phyloP scores from a whole-genome alignment of 2,888 invertebrate species.

The Aplocera efformata region DNA sequence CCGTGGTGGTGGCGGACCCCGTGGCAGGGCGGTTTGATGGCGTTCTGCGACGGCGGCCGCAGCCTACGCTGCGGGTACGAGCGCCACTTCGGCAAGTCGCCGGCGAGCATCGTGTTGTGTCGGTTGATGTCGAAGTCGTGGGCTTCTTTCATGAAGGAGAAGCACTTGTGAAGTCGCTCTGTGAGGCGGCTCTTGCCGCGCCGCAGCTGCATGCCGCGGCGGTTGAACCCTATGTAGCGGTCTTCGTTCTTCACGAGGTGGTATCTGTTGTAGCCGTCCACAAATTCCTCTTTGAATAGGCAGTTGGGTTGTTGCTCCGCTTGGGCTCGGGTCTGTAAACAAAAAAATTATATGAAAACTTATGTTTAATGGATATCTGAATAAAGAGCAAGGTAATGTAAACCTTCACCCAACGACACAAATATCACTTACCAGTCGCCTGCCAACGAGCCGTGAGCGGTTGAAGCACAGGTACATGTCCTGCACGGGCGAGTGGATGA shows the following conservation, averaged over 20 bases:
- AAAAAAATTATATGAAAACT: slow-evolving; percentile 20
- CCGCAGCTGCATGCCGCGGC: slow-evolving; percentile 78
- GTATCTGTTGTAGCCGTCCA: slow-evolving; percentile 83
- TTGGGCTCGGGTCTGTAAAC: slow-evolving; percentile 73
- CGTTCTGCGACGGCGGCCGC: slow-evolving; percentile 59
- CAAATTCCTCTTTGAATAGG: slow-evolving; percentile 83
- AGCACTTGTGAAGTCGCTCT: slow-evolving; percentile 76
- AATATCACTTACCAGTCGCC: slow-evolving; percentile 77
- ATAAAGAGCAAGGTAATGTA: neutral
- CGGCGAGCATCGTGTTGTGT: slow-evolving; percentile 81
- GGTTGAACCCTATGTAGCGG: slow-evolving; percentile 84
- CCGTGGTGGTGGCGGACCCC: slow-evolving; percentile 71
- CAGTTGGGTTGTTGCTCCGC: slow-evolving; percentile 81
- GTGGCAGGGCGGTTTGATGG: slow-evolving; percentile 65
- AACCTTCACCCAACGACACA: slow-evolving; percentile 1
- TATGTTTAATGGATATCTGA: too few species aligned
- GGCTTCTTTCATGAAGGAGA: slow-evolving; percentile 83
- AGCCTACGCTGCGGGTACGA: slow-evolving; percentile 63
- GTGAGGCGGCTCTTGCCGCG: slow-evolving; percentile 62
- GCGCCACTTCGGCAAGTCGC: slow-evolving; percentile 65
- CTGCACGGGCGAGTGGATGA: slow-evolving; percentile 85
- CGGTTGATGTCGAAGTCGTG: slow-evolving; percentile 81
- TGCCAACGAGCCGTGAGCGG: slow-evolving; percentile 86
- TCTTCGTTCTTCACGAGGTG: slow-evolving; percentile 80
- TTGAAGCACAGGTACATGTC: slow-evolving; percentile 89